Evolutionary conservation across 1,140 invertebrate species (phyloP).

Genomic region (Lasioglossum baleicum): DNA sequence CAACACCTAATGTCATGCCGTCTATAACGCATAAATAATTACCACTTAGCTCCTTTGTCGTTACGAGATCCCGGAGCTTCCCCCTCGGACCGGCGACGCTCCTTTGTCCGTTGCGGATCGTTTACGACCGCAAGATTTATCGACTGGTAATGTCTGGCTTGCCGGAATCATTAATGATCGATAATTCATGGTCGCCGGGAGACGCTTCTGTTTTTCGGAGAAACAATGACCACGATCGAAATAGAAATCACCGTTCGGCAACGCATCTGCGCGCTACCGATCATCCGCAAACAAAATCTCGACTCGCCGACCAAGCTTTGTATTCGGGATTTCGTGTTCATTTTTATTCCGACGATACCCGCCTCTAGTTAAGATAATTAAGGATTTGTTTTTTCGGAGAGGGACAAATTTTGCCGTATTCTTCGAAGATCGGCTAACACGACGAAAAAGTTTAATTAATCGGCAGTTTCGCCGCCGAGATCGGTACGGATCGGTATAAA

Average conservation of each 20-base stretch:
- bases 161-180: constrained; percentile 71
- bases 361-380: no score
- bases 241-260: background rate
- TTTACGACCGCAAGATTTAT: constrained; percentile 71
- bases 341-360: no score
- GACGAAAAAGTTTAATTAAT: background rate
- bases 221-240: constrained; percentile 43
- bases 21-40: constrained; percentile 75
- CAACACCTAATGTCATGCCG: constrained; percentile 43
- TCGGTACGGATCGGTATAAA: constrained; percentile 25
- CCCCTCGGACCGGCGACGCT: constrained; percentile 35
- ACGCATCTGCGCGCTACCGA: no score
- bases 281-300: no score
- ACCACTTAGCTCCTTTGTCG: constrained; percentile 73
- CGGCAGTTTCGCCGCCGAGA: background rate
- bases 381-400: no score
- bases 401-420: no score
- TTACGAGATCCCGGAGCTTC: constrained; percentile 50
- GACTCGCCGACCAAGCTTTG: no score
- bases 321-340: no score
- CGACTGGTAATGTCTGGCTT: constrained; percentile 50
- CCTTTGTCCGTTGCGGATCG: constrained; percentile 64
- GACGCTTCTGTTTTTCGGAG: constrained; percentile 39
- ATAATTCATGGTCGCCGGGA: constrained; percentile 65
- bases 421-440: no score